Conservation (phyloP, 2,113 vertebrate genomes). For the Strix uralensis region DNA sequence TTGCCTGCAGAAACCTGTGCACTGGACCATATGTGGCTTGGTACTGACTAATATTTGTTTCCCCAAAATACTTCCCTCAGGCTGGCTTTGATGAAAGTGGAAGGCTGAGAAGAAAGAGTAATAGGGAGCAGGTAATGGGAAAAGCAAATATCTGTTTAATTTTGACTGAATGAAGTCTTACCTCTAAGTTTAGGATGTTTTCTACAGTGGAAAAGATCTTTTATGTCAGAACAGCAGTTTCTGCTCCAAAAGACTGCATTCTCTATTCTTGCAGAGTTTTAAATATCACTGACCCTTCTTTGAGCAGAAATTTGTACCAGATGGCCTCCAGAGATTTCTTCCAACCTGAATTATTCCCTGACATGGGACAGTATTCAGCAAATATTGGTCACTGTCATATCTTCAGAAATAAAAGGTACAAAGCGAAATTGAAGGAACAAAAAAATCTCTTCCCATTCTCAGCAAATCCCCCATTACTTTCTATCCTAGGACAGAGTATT, state of each 20-base stretch:
- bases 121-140: background rate
- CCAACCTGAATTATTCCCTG: background rate
- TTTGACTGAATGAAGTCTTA: background rate
- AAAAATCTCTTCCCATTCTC: background rate
- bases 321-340: background rate
- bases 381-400: background rate
- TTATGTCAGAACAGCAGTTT: background rate
- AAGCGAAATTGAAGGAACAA: background rate
- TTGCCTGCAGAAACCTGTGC: background rate
- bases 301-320: background rate
- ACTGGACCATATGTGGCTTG: background rate
- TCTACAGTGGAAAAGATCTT: background rate
- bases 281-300: background rate
- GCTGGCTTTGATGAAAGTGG: background rate
- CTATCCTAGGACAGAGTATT: background rate
- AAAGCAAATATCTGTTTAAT: background rate
- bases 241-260: background rate
- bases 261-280: background rate
- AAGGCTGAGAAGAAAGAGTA: background rate
- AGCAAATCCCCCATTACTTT: background rate
- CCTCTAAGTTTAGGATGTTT: background rate
- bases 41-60: background rate
- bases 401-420: background rate
- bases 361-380: background rate
- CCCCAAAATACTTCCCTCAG: background rate